phyloP scores from a whole-genome alignment of 2,888 invertebrate species.

The Dasypolia templi region DNA sequence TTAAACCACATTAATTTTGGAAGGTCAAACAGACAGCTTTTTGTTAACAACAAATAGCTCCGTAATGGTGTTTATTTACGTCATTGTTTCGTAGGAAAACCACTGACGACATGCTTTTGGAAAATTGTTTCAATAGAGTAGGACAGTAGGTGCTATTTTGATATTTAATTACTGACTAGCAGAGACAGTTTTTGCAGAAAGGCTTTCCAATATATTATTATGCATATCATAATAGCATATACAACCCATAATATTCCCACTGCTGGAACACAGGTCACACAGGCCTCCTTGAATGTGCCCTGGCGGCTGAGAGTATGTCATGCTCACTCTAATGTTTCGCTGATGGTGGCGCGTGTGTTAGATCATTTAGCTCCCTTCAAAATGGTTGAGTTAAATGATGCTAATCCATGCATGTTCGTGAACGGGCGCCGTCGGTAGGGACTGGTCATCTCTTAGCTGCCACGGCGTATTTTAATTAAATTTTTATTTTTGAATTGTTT shows the following conservation, averaged over 20 bases:
- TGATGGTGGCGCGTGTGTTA: too few species aligned
- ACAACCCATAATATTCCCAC: neutral
- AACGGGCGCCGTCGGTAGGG: too few species aligned
- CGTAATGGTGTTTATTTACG: constrained; percentile 26
- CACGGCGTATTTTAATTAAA: too few species aligned
- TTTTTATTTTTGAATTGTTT: too few species aligned
- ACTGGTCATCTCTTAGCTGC: too few species aligned
- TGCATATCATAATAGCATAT: neutral
- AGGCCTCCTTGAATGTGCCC: neutral
- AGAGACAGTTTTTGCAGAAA: neutral
- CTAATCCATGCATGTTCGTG: too few species aligned
- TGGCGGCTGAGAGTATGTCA: too few species aligned
- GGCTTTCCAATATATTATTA: neutral
- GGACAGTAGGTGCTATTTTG: neutral
- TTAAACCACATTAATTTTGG: neutral
- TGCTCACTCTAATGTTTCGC: too few species aligned
- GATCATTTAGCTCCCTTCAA: too few species aligned
- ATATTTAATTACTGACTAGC: neutral
- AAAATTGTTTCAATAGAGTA: constrained; percentile 40
- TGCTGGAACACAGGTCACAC: neutral
- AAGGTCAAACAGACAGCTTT: constrained; percentile 1
- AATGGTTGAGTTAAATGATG: too few species aligned
- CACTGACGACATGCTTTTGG: neutral
- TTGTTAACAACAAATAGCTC: constrained; percentile 30
- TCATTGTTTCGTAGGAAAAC: constrained; percentile 9